These are phyloP conservation scores for Patiria pectinifera DNA, from an alignment of 53 echinoderm and acorn worm genomes.

Conservation along the genomic window DNA sequence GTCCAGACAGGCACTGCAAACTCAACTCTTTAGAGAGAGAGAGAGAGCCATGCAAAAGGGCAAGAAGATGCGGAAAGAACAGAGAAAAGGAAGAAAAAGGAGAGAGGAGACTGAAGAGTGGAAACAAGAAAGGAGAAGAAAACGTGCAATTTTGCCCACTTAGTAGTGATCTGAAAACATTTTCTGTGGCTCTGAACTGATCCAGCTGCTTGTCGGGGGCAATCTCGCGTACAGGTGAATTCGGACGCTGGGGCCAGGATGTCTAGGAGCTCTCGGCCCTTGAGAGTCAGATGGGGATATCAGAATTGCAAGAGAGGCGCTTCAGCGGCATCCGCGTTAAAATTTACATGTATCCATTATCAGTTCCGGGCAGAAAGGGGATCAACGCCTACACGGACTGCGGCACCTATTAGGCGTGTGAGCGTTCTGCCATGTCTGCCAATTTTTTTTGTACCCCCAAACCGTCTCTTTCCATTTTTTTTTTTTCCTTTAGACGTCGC, in stretches of 20 bases:
- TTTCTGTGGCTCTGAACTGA: slow-evolving; percentile 57
- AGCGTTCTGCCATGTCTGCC: slow-evolving; percentile 51
- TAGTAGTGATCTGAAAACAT: slow-evolving; percentile 66
- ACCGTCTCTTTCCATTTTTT: background rate
- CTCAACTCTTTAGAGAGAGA: slow-evolving; percentile 50
- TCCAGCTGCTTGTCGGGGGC: slow-evolving; percentile 59
- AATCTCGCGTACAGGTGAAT: slow-evolving; percentile 62
- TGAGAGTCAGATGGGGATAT: slow-evolving; percentile 63
- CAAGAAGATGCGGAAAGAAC: slow-evolving; percentile 29
- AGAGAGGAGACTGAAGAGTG: background rate
- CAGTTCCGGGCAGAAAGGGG: slow-evolving; percentile 45
- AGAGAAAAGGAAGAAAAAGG: background rate
- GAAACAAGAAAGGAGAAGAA: background rate
- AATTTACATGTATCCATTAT: slow-evolving; percentile 67
- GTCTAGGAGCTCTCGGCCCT: slow-evolving; percentile 58
- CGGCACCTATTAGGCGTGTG: slow-evolving; percentile 62
- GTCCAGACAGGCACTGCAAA: slow-evolving; percentile 49
- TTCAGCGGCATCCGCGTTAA: slow-evolving; percentile 52
- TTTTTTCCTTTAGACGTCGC: slow-evolving; percentile 15
- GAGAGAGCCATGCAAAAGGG: slow-evolving; percentile 34
- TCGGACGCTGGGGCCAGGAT: slow-evolving; percentile 60
- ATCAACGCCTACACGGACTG: slow-evolving; percentile 61
- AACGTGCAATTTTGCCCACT: slow-evolving; percentile 62
- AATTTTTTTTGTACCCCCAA: background rate
- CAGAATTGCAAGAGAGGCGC: slow-evolving; percentile 61